These are phyloP conservation scores for Ormyrus nitidulus DNA, from an alignment of 2,888 invertebrate species.

Conservation along the genomic window DNA sequence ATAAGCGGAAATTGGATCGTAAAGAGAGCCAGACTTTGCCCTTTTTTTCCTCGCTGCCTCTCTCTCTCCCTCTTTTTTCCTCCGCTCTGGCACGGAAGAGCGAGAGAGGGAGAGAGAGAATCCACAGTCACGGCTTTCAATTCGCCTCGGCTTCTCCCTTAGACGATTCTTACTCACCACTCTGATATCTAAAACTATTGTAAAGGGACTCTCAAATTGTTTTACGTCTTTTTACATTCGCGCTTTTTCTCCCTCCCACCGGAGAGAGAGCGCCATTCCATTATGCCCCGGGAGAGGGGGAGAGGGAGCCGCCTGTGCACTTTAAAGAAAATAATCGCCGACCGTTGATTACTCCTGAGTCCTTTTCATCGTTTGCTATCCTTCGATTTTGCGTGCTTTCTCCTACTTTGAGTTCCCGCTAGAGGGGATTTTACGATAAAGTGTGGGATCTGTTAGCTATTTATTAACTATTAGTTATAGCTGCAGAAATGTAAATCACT, in stretches of 20 bases:
- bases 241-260: neutral
- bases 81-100: neutral
- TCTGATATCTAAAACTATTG: slow-evolving; percentile 43
- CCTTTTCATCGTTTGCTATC: too few species aligned
- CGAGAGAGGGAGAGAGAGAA: slow-evolving; percentile 25
- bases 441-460: too few species aligned
- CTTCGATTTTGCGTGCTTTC: too few species aligned
- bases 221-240: slow-evolving; percentile 37
- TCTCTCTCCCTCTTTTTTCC: neutral
- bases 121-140: slow-evolving; percentile 47
- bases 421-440: too few species aligned
- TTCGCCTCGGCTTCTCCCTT: slow-evolving; percentile 37
- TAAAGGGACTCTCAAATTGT: slow-evolving; percentile 45
- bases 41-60: slow-evolving; percentile 26
- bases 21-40: slow-evolving; percentile 38
- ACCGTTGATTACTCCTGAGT: too few species aligned
- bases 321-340: too few species aligned
- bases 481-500: too few species aligned
- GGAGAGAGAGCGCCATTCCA: too few species aligned
- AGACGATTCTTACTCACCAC: slow-evolving; percentile 13
- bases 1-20: slow-evolving; percentile 61
- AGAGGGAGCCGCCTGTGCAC: too few species aligned
- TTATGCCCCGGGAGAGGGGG: too few species aligned
- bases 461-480: too few species aligned
- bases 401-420: too few species aligned